Evolutionary conservation across 2,113 vertebrate species (phyloP).

Genomic region (Vombatus ursinus): DNA sequence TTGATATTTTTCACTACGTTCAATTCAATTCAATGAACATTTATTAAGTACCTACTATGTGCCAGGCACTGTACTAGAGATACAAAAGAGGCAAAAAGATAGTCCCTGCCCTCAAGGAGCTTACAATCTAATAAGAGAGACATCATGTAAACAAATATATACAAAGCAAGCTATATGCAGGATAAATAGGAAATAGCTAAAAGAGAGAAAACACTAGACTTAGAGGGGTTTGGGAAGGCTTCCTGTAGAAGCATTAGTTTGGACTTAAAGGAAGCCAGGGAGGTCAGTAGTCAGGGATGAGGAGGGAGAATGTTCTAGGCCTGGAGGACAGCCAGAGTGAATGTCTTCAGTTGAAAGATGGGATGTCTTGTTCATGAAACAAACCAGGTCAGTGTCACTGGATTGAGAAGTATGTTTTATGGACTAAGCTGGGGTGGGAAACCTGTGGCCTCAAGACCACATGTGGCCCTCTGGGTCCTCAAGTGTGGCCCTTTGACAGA

Average conservation of each 20-base stretch:
- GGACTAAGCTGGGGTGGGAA: too few relatives aligned
- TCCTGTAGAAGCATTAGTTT: neutral
- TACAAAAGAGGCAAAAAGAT: neutral
- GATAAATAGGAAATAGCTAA: too few relatives aligned
- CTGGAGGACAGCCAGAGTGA: too few relatives aligned
- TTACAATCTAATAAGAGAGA: neutral
- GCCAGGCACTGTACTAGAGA: neutral
- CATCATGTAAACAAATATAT: neutral
- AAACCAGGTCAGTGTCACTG: neutral
- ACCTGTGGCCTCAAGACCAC: too few relatives aligned
- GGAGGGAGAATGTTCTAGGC: neutral
- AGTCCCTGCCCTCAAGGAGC: neutral
- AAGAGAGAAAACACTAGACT: too few relatives aligned
- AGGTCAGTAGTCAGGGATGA: neutral
- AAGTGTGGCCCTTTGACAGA: too few relatives aligned
- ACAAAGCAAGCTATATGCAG: neutral
- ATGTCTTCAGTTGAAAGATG: neutral
- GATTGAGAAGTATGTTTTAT: neutral
- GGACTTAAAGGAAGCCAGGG: neutral
- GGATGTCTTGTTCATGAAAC: neutral
- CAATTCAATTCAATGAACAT: neutral
- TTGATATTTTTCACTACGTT: neutral
- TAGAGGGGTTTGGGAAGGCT: neutral
- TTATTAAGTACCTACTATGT: neutral
- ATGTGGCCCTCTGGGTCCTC: too few relatives aligned